These are phyloP conservation scores for Busseola fusca DNA, from an alignment of 2,888 invertebrate genomes.

Conservation along the genomic window DNA sequence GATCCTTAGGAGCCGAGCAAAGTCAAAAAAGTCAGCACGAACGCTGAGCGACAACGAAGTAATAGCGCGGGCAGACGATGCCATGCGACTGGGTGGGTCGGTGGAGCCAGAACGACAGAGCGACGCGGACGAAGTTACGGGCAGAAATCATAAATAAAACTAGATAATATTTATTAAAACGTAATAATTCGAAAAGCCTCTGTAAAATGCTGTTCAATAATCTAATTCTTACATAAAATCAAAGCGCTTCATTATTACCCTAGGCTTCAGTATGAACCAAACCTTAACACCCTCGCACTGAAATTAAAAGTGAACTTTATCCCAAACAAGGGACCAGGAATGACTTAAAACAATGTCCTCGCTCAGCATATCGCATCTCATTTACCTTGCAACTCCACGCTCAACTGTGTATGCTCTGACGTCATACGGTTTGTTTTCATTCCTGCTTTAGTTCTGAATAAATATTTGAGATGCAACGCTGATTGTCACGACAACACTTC, in stretches of 20 bases:
- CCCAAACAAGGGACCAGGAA: constrained; percentile 73
- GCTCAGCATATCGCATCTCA: constrained; percentile 75
- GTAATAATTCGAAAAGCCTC: background rate
- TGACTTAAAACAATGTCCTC: constrained; percentile 79
- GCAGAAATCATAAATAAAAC: too few species aligned
- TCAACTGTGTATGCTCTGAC: constrained; percentile 53
- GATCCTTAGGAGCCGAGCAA: too few species aligned
- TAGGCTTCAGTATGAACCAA: constrained; percentile 52
- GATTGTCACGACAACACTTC: constrained; percentile 62
- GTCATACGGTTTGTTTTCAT: constrained; percentile 61
- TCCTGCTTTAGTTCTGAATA: constrained; percentile 65
- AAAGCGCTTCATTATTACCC: background rate
- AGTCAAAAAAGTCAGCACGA: too few species aligned
- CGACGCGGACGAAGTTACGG: too few species aligned
- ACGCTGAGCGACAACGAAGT: too few species aligned
- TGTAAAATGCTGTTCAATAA: background rate
- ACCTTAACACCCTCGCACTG: constrained; percentile 65
- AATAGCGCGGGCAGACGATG: too few species aligned
- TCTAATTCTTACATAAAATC: background rate
- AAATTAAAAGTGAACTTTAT: constrained; percentile 83
- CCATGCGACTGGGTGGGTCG: too few species aligned
- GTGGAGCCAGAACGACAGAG: too few species aligned
- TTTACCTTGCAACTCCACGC: constrained; percentile 70
- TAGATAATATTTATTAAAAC: too few species aligned
- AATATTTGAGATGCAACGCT: constrained; percentile 65